Base-by-base conservation (phyloP, 1,140 invertebrate species). In the Brachionus rotundiformis region DNA sequence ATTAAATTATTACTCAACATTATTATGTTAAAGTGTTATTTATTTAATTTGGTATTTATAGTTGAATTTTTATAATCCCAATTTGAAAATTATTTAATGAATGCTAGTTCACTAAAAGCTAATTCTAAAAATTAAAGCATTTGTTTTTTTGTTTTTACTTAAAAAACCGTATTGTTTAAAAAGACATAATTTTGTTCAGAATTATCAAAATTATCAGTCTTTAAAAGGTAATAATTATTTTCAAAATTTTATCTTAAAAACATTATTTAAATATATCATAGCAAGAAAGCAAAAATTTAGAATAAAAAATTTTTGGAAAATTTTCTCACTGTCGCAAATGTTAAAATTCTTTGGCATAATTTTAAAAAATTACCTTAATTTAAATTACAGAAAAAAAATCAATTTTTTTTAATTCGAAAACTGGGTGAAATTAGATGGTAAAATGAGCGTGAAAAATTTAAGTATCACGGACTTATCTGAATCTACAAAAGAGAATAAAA, bases 201-300 rank as follows among this genome's bases (percentile, higher is more conserved):
- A 54, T 54, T 54, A 54, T 19, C 47, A 54, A 54, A 54, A 54
- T 54, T 54, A 54, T 54, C 47, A 19, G 47, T 54, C 47, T 16
- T 54, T 19, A 19, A 54, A 54, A 54, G 47, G 47, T 54, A 54
- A 54, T 54, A 54, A 54, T 54, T 54, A 16, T 54, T 54, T 54
- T 54, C 8, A 0, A 41, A 54, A 54, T 19, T 19, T 54, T 8
- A 54, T 54, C 47, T 19, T 25, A 54, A 54, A 47, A 47, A 19
- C n/a, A n/a, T n/a, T n/a, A n/a, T n/a, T n/a, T n/a, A n/a, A n/a
- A n/a, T n/a, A n/a, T n/a, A n/a, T n/a, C n/a, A n/a, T n/a, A n/a
- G n/a, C n/a, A n/a, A n/a, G n/a, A n/a, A n/a, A n/a, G n/a, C n/a
- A n/a, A n/a, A n/a, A 54, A 19, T 8, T 8, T 8, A 54, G 19